Base-by-base conservation (phyloP, 2,888 invertebrate species). In the Folsomia manolachei region DNA sequence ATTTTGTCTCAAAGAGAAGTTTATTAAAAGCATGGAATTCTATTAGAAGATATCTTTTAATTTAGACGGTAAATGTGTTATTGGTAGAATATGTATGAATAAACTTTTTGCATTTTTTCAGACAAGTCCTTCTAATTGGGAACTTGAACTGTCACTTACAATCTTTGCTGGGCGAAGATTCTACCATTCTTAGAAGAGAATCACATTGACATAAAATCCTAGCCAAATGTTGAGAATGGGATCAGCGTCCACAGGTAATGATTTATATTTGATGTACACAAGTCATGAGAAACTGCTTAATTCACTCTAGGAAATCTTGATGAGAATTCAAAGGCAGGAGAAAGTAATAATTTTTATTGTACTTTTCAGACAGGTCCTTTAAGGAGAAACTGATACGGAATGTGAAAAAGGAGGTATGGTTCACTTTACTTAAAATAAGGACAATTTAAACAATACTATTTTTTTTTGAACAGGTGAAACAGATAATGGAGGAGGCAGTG, bases 401-500 rank as follows among this genome's bases (percentile, higher is more conserved):
- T 77, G 93, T 94, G 63, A 94, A 93, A 85, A 93, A 93, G 83
- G 93, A 86, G 85, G 86, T 86, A 81, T 82, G 83, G 24, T 25
- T 4, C 7, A 21, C 63, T 19, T 24, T 63, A 51, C 9, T 51
- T 11, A 11, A 11, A 11, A 51, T 51, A 51, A 51, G 9, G 9
- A 51, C 18, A 11, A 51, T 51, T 51, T 51, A 51, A 51, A 11
- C 9, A 11, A 51, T 11, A 51, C 51, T 11, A 51, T 9, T 51
- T 51, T 51, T 51, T 9, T 51, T 51, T 51, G 51, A n/a, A 11
- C 18, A 96, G 88, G 95, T 96, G 70, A 97, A 96, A 83, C 93
- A 95, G 84, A 89, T 96, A 73, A 96, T 96, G 95, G 96, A 96
- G 86, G 95, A 96, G 84, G 93, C 95, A 25, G 95, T 95, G 14